Evolutionary conservation across 2,113 vertebrate species (phyloP).

Genomic region (Daphoenositta chrysoptera): DNA sequence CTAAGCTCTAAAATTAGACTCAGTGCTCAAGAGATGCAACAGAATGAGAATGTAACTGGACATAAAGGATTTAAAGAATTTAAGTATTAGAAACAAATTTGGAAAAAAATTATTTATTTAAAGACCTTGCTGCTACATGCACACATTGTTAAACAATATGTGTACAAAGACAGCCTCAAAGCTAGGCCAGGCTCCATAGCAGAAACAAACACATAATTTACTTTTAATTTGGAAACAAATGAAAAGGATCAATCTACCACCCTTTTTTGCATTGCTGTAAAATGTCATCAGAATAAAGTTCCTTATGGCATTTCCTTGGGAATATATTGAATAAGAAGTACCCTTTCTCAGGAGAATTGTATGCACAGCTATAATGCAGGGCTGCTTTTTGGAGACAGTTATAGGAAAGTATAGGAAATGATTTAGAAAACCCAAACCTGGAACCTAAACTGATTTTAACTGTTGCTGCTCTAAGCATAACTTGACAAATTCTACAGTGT

Average conservation of each 20-base stretch:
- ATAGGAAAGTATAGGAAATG: background rate
- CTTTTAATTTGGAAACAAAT: background rate
- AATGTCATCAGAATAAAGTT: background rate
- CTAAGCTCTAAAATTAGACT: background rate
- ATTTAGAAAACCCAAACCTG: background rate
- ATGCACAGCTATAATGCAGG: background rate
- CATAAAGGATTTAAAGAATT: background rate
- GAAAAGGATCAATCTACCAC: background rate
- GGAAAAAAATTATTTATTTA: background rate
- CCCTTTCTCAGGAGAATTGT: background rate
- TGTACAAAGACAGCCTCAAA: background rate
- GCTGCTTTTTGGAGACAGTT: background rate
- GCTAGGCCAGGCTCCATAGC: background rate
- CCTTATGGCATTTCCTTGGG: background rate
- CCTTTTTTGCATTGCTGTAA: background rate
- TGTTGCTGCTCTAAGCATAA: background rate
- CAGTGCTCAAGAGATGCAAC: background rate
- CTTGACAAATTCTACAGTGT: background rate
- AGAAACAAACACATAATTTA: background rate
- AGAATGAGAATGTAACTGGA: background rate
- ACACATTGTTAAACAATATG: background rate
- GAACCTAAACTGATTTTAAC: background rate
- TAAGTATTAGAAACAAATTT: background rate
- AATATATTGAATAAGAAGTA: background rate
- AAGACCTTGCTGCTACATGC: background rate